Evolutionary conservation across 2,797 vertebrate species (phyloP).

Genomic region (Neomorphus geoffroyi): DNA sequence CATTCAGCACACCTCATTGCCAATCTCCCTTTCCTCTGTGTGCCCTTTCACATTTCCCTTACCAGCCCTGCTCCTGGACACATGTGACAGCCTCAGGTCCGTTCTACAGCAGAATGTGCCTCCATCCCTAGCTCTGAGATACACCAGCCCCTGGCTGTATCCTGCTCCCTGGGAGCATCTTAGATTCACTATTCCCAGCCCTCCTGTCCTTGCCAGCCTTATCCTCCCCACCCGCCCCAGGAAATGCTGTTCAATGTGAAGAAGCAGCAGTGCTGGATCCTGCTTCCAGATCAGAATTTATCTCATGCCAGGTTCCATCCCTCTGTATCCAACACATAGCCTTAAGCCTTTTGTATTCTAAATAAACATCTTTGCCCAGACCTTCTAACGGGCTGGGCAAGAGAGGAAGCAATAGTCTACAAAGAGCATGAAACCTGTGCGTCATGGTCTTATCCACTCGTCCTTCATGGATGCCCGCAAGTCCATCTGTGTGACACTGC

Average conservation of each 20-base stretch:
- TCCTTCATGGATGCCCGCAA: background rate
- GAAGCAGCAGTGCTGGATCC: background rate
- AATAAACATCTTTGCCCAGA: slow-evolving; percentile 17
- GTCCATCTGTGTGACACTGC: accelerated
- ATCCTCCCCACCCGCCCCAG: background rate
- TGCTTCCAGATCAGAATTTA: background rate
- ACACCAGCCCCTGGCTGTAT: background rate
- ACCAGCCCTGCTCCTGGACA: background rate
- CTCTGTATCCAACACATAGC: background rate
- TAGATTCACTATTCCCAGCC: background rate
- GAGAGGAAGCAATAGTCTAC: slow-evolving; percentile 5
- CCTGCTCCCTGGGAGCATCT: background rate
- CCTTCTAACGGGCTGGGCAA: background rate
- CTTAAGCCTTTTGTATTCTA: slow-evolving; percentile 18
- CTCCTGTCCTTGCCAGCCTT: background rate
- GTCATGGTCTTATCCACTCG: background rate
- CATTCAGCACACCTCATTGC: background rate
- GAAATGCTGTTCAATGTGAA: background rate
- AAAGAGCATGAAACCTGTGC: background rate
- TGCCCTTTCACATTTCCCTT: background rate
- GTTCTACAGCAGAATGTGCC: background rate
- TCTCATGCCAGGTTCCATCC: background rate
- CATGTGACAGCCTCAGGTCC: accelerated
- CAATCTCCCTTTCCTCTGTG: background rate
- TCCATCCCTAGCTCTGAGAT: background rate